Evolutionary conservation across 2,797 vertebrate species (phyloP), one percentile per base, ranked within the genome.

Genomic region (Psittacula echo): DNA sequence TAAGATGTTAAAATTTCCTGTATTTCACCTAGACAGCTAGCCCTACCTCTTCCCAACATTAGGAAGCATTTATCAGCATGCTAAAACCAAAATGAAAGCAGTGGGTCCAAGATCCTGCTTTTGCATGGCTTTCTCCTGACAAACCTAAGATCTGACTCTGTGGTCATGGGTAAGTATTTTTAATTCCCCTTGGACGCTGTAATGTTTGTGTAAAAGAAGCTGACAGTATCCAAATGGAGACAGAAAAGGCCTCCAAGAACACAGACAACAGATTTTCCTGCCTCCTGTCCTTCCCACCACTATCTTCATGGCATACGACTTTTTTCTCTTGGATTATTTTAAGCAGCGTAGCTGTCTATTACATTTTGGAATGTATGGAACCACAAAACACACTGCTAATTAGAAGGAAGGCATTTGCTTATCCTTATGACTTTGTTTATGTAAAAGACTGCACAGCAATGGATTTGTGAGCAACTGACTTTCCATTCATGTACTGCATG

Each of bases 121-220:
- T 65, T 92, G 81, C 94, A 84, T 76, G 87, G 73, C 93, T 93
- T 95, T 96, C 50, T 85, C 75, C 91, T 89, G 70, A 95, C 93
- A 90, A 95, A 95, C 66, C 42, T 54, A 84, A 62, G 76, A 81
- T 87, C 79, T 95, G 96, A 90, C n/a, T 18, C n/a, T 93, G 95
- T 86, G 94, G 95, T 97, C 87, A 97, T 23, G 91, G 86, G 66
- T 90, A 87, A 93, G 91, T 56, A 89, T 85, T 94, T 92, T 87
- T 94, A 95, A 97, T 97, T 96, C 95, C 94, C 83, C 67, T 83
- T 44, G 64, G 93, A 97, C 89, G 89, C 62, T 64, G 95, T 97
- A 96, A 97, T 94, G 91, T 96, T 96, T 96, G 86, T 85, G 88
- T 83, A 92, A 94, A 93, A 95, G 78, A 90, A 95, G 89, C 90